Percentiles rank a stretch among this genome's conserved stretches.
phyloP scores from a whole-genome alignment of 1,140 invertebrate species.

The Drosophila arizonae region DNA sequence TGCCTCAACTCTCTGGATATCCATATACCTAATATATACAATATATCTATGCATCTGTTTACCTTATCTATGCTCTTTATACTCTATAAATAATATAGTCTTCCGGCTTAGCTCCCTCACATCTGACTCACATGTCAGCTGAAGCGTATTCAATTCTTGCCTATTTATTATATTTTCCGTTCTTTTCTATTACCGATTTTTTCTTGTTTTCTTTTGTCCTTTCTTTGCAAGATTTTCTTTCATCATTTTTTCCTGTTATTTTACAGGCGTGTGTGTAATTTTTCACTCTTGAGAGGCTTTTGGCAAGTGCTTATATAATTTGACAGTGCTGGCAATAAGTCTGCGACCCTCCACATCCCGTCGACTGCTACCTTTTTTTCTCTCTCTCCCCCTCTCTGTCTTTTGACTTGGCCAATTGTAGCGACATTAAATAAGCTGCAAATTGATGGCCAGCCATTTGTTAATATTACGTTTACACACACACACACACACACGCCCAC shows the following conservation, averaged over 20 bases:
- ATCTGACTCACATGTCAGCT: too few relatives aligned
- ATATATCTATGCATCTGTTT: too few relatives aligned
- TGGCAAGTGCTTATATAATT: slow-evolving; percentile 65
- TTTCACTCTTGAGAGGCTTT: slow-evolving; percentile 50
- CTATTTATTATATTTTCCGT: background rate
- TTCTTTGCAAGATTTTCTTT: slow-evolving; percentile 6
- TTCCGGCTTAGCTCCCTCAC: too few relatives aligned
- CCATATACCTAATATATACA: too few relatives aligned
- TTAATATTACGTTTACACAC: slow-evolving; percentile 68
- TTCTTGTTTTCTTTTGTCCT: background rate
- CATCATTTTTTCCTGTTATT: background rate
- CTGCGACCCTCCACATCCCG: slow-evolving; percentile 24
- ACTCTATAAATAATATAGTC: too few relatives aligned
- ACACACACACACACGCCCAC: slow-evolving; percentile 17
- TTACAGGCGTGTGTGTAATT: slow-evolving; percentile 43
- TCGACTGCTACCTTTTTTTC: background rate
- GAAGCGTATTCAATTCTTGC: too few relatives aligned
- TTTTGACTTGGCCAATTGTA: slow-evolving; percentile 49
- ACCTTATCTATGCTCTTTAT: too few relatives aligned
- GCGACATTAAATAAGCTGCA: slow-evolving; percentile 74
- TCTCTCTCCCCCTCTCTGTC: too few relatives aligned
- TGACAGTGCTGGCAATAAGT: slow-evolving; percentile 66
- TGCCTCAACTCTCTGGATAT: too few relatives aligned
- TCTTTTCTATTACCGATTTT: background rate
- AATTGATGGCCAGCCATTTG: slow-evolving; percentile 77